Conservation (phyloP, 2,888 invertebrate genomes). For the Isoperla grammatica region DNA sequence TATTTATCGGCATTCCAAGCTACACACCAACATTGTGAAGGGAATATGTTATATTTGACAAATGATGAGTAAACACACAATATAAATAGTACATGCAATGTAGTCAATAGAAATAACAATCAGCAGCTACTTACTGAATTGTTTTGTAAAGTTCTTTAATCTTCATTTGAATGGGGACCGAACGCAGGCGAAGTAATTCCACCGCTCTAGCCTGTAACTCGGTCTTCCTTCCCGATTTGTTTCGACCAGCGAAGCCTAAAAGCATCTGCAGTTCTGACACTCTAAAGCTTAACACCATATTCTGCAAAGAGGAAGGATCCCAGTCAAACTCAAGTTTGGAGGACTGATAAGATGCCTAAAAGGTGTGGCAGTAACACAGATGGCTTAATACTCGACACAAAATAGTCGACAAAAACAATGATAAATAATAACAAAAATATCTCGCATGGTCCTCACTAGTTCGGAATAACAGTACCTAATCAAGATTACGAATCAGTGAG, state of each 20-base stretch:
- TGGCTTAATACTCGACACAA: not conserved
- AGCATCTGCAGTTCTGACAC: constrained; percentile 81
- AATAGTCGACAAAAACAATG: not conserved
- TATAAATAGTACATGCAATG: too few species aligned
- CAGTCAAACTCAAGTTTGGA: constrained; percentile 6
- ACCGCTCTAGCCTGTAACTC: constrained; percentile 71
- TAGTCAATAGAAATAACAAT: not conserved
- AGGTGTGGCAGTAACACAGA: not conserved
- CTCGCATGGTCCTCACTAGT: not conserved
- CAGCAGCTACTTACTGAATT: constrained; percentile 48
- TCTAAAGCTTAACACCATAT: constrained; percentile 63
- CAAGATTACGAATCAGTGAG: too few species aligned
- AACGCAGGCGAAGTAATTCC: constrained; percentile 60
- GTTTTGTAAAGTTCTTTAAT: constrained; percentile 62
- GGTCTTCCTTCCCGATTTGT: constrained; percentile 72
- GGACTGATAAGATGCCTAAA: too few species aligned
- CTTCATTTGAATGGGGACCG: constrained; percentile 57
- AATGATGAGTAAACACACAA: too few species aligned
- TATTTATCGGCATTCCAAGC: too few species aligned
- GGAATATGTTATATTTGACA: too few species aligned
- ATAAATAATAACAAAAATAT: not conserved
- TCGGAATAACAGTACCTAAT: too few species aligned
- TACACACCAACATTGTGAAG: too few species aligned
- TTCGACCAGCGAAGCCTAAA: constrained; percentile 71
- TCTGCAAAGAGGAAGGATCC: constrained; percentile 35